phyloP scores from a whole-genome alignment of 2,797 vertebrate species.

The Acipenser oxyrinchus region DNA sequence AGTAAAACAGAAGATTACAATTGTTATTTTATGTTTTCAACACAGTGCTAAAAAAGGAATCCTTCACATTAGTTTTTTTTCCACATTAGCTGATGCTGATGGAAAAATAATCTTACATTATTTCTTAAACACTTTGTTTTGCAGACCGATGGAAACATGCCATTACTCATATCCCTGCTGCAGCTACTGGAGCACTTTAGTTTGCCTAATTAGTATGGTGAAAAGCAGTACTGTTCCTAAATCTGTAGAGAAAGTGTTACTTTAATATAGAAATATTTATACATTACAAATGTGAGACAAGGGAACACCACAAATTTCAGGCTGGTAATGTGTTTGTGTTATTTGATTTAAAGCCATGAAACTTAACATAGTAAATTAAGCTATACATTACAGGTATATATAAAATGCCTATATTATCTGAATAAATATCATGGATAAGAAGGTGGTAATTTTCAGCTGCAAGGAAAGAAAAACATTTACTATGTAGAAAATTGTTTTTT shows the following conservation, averaged over 20 bases:
- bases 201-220: slow-evolving; percentile 53
- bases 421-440: slow-evolving; percentile 38
- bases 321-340: slow-evolving; percentile 59
- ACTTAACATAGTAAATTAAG: slow-evolving; percentile 47
- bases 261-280: slow-evolving; percentile 61
- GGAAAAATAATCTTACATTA: neutral
- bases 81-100: neutral
- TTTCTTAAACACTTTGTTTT: slow-evolving; percentile 23
- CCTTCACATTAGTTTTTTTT: neutral
- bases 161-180: slow-evolving; percentile 56
- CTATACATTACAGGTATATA: slow-evolving; percentile 45
- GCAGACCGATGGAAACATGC: slow-evolving; percentile 38
- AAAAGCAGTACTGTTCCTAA: slow-evolving; percentile 48
- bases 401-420: slow-evolving; percentile 23
- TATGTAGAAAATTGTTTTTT: slow-evolving; percentile 43
- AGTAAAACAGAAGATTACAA: no score
- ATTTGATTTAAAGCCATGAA: slow-evolving; percentile 55
- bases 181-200: slow-evolving; percentile 50
- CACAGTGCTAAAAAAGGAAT: no score
- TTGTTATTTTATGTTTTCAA: no score
- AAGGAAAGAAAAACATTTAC: slow-evolving; percentile 52
- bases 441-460: slow-evolving; percentile 43
- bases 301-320: slow-evolving; percentile 56
- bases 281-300: slow-evolving; percentile 29
- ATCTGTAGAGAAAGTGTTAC: slow-evolving; percentile 54